phyloP scores from a whole-genome alignment of 2,888 invertebrate genomes.

The Gymnosoma rotundatum region DNA sequence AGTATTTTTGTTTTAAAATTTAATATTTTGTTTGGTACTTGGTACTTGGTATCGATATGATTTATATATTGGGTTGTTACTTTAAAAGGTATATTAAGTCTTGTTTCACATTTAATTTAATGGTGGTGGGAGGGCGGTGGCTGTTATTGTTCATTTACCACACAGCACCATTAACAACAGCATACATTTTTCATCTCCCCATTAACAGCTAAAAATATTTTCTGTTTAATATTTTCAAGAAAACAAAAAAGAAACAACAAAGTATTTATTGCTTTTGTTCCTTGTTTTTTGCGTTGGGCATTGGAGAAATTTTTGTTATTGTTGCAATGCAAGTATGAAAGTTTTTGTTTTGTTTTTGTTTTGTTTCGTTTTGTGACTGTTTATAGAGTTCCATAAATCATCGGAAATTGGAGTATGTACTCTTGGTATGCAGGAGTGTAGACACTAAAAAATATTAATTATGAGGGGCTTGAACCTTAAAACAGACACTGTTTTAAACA shows the following conservation, averaged over 20 bases:
- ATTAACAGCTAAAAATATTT: slow-evolving; percentile 34
- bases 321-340: slow-evolving; percentile 38
- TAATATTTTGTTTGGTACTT: background rate
- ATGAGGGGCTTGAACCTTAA: slow-evolving; percentile 65
- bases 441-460: slow-evolving; percentile 68
- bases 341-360: background rate
- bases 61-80: slow-evolving; percentile 69
- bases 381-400: slow-evolving; percentile 65
- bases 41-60: slow-evolving; percentile 58
- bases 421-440: slow-evolving; percentile 60
- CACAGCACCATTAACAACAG: slow-evolving; percentile 46
- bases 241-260: background rate
- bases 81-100: slow-evolving; percentile 69
- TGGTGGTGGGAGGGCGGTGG: slow-evolving; percentile 67
- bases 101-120: slow-evolving; percentile 71
- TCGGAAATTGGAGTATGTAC: slow-evolving; percentile 67
- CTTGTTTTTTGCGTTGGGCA: background rate
- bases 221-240: background rate
- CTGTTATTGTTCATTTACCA: slow-evolving; percentile 59
- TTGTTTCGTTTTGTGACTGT: slow-evolving; percentile 14
- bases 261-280: slow-evolving; percentile 8
- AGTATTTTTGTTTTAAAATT: background rate
- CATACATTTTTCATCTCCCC: slow-evolving; percentile 45
- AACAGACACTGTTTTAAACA: slow-evolving; percentile 43
- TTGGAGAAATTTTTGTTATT: slow-evolving; percentile 57